Percentiles rank a stretch among this genome's conserved stretches.
These are phyloP conservation scores for Myopa testacea DNA, from an alignment of 2,888 invertebrate species.

Conservation along the genomic window DNA sequence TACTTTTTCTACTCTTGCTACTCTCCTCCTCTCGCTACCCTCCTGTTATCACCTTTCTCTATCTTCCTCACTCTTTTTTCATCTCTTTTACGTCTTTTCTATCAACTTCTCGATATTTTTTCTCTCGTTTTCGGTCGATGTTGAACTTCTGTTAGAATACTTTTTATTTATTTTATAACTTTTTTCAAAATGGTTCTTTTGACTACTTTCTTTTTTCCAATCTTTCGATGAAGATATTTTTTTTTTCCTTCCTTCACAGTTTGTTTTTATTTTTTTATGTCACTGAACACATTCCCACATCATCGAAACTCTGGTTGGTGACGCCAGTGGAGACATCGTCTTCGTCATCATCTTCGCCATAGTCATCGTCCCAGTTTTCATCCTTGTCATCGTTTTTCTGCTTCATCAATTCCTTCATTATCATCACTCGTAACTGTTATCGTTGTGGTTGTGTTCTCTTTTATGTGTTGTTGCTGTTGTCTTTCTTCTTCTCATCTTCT, in stretches of 20 bases:
- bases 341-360: not conserved
- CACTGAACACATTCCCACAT: slow-evolving; percentile 26
- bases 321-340: not conserved
- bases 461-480: not conserved
- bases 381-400: not conserved
- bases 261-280: slow-evolving; percentile 15
- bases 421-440: not conserved
- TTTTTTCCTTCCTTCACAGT: not conserved
- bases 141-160: not conserved
- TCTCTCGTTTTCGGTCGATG: not conserved
- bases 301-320: not conserved
- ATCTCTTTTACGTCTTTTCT: not conserved
- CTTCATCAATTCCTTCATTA: not conserved
- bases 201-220: not conserved
- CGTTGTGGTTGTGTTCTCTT: no score
- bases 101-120: not conserved
- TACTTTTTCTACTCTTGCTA: not conserved
- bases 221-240: not conserved
- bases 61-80: not conserved
- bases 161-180: not conserved
- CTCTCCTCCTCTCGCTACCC: not conserved
- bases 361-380: not conserved
- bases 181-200: not conserved
- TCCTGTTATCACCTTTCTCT: not conserved
- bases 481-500: not conserved